These are phyloP conservation scores for Amiota mariae DNA, from an alignment of 2,888 invertebrate species.

Conservation along the genomic window DNA sequence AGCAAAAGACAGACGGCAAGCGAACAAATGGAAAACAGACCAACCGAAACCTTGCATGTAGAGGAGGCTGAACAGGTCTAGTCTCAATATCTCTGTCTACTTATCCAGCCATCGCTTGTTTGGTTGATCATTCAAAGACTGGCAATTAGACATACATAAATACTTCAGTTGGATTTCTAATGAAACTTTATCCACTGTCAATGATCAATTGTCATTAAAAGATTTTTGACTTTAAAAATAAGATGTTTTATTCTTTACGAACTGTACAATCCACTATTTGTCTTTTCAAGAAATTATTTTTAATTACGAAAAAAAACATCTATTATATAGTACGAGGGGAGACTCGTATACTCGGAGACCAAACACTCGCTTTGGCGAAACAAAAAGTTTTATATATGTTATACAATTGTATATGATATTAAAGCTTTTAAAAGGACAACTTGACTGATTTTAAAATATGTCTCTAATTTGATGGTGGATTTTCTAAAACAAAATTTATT, in stretches of 20 bases:
- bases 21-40: slow-evolving; percentile 17
- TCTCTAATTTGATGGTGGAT: no score
- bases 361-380: no score
- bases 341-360: no score
- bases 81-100: neutral
- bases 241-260: slow-evolving; percentile 41
- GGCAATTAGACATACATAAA: slow-evolving; percentile 29
- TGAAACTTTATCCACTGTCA: slow-evolving; percentile 70
- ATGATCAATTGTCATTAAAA: slow-evolving; percentile 72
- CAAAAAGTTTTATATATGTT: no score
- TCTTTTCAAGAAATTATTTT: no score
- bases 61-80: slow-evolving; percentile 67
- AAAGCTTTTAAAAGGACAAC: no score
- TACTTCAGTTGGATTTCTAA: slow-evolving; percentile 64
- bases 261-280: no score
- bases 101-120: neutral
- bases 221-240: slow-evolving; percentile 68
- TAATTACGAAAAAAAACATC: no score
- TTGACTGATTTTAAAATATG: no score
- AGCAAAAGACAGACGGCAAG: slow-evolving; percentile 29
- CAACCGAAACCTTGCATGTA: slow-evolving; percentile 19
- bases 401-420: no score
- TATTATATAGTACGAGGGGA: no score
- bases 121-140: neutral
- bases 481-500: no score